Evolutionary conservation across 2,888 invertebrate species (phyloP).

Genomic region (Orthonevra nobilis): DNA sequence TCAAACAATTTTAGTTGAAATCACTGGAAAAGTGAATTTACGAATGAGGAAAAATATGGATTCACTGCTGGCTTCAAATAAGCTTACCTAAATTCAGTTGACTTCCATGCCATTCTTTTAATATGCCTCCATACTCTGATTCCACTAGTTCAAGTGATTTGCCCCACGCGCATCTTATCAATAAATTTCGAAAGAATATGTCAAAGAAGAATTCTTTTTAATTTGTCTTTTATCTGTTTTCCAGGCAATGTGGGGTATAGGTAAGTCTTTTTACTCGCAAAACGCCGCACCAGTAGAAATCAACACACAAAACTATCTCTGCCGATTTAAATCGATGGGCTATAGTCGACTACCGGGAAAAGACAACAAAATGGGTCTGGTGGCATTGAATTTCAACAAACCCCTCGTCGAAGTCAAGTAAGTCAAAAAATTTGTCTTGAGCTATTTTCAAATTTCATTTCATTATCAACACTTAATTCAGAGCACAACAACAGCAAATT

Average conservation of each 20-base stretch:
- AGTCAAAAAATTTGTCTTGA: constrained; percentile 69
- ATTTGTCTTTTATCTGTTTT: constrained; percentile 82
- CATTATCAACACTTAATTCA: constrained; percentile 73
- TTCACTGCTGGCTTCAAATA: too few species aligned
- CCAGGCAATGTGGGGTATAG: constrained; percentile 83
- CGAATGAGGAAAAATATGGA: too few species aligned
- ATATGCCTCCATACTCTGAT: too few species aligned
- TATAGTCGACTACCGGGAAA: constrained; percentile 93
- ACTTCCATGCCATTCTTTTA: too few species aligned
- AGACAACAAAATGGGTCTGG: constrained; percentile 94
- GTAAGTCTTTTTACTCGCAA: constrained; percentile 89
- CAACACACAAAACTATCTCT: constrained; percentile 93
- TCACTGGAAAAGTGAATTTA: too few species aligned
- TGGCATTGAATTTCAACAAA: constrained; percentile 91
- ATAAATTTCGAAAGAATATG: too few species aligned
- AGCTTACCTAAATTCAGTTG: too few species aligned
- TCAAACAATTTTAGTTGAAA: too few species aligned
- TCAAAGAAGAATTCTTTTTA: too few species aligned
- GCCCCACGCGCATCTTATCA: too few species aligned
- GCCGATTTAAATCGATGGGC: constrained; percentile 96
- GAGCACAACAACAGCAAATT: constrained; percentile 86
- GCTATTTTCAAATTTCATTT: background rate
- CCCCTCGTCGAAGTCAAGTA: constrained; percentile 89
- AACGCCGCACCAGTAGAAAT: constrained; percentile 89
- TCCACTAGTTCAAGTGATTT: too few species aligned